Evolutionary conservation across 2,888 invertebrate genomes (phyloP).

Genomic region (Cantharis flavilabris): DNA sequence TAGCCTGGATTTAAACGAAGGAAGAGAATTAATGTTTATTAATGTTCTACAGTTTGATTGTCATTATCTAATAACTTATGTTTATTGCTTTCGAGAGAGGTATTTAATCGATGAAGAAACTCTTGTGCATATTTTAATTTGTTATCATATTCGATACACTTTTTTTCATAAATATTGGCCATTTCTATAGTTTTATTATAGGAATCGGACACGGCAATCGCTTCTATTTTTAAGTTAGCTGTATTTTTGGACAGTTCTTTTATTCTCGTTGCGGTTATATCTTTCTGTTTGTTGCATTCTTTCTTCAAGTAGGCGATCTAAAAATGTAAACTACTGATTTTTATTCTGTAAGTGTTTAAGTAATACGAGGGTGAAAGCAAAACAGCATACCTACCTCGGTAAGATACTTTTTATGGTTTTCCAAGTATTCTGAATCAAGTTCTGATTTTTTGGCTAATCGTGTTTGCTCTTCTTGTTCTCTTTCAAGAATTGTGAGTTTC

Average conservation of each 20-base stretch:
- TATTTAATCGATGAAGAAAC: not conserved
- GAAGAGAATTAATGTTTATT: not conserved
- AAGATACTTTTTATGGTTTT: not conserved
- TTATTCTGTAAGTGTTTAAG: not conserved
- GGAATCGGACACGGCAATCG: not conserved
- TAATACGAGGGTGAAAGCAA: not conserved
- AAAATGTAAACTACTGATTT: not conserved
- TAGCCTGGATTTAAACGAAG: not conserved
- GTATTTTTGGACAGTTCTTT: not conserved
- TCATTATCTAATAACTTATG: not conserved
- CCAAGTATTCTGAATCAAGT: not conserved
- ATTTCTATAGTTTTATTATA: not conserved
- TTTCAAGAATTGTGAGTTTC: not conserved
- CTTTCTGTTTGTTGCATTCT: not conserved
- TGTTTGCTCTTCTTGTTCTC: not conserved
- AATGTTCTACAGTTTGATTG: not conserved
- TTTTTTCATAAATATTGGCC: not conserved
- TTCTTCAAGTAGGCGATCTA: not conserved
- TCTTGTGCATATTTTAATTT: not conserved
- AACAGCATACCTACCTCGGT: not conserved
- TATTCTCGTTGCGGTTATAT: not conserved
- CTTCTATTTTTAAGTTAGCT: not conserved
- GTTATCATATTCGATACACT: not conserved
- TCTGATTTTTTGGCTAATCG: not conserved
- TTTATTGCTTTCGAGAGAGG: not conserved